Evolutionary conservation across 2,888 invertebrate species (phyloP), one percentile per base, ranked within the genome.

Genomic region (Coronaproctus castanopsis): DNA sequence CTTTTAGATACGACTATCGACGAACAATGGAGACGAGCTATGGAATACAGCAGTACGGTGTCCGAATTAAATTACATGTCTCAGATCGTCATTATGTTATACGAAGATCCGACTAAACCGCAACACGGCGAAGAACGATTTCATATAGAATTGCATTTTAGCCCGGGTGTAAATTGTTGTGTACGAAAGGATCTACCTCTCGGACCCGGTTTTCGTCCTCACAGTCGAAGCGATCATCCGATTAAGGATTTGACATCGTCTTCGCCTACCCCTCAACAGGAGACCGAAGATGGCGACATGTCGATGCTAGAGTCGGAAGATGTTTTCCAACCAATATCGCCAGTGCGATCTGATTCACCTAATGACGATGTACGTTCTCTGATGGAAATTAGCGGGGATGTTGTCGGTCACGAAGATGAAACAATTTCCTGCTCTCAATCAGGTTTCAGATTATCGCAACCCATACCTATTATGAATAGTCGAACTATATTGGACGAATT

Each of bases 51-150:
- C 22, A 89, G 89, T 21, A 90, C 91, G 79, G 95, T 97, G 3
- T 91, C 96, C 0, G 98, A 98, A 73, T 79, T 98, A 24, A 98
- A 98, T 76, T 98, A 98, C 74, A 92, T 98, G 90, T 95, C 96
- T 2, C 97, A 98, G 74, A 89, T 98, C 61, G 96, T 96, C 1
- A 90, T 98, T 23, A 93, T 99, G 92, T 75, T 95, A 1, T 99
- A 98, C 70, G 98, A 98, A 75, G 98, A 99, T 74, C 96, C 92
- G 3, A 95, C 89, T 0, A 95, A 96, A 74, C 92, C 90, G 74
- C 87, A 86, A 0, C 80, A 79, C 57, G 91, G 91, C 0, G 90
- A 91, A 69, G 89, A 89, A 71, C 54, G 96, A 65, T 98, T 97
- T 72, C 98, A 98, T 72, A 91, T 99, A 57, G 98, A 98, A 74